Conservation (phyloP, 2,888 invertebrate genomes). For the Scaptomyza parva region DNA sequence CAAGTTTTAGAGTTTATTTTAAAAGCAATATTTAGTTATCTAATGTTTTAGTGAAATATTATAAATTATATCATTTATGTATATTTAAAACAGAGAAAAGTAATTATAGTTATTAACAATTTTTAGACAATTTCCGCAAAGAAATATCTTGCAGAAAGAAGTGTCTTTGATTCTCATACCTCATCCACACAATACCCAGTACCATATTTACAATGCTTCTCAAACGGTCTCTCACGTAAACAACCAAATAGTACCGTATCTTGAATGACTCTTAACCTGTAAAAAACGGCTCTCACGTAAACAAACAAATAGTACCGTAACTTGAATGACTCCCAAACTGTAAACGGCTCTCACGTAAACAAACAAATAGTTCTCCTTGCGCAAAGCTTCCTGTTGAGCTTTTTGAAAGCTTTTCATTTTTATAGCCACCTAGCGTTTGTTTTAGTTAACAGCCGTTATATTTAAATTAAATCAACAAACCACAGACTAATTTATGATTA, state of each 20-base stretch:
- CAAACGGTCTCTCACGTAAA: conserved; percentile 4
- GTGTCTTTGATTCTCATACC: background rate
- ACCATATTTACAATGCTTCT: background rate
- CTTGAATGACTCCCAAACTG: conserved; percentile 4
- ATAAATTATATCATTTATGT: no score
- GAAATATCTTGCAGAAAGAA: no score
- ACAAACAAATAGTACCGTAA: no score
- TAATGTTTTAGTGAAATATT: no score
- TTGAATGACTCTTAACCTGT: conserved; percentile 2
- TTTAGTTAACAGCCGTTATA: conserved; percentile 7
- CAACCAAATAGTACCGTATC: no score
- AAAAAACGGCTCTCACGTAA: background rate
- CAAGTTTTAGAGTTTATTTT: no score
- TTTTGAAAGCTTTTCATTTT: background rate
- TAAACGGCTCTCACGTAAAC: background rate
- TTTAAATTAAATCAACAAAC: background rate
- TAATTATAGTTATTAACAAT: no score
- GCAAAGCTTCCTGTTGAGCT: conserved; percentile 6
- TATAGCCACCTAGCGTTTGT: conserved; percentile 28
- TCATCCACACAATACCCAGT: background rate
- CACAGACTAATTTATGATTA: background rate
- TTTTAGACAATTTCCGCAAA: no score
- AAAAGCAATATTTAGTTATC: no score
- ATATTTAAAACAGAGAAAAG: no score
- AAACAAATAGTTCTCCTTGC: no score